Percentiles rank a stretch among this genome's conserved stretches.
Conservation (phyloP, 2,888 invertebrate species). For the Coenonympha arcania region DNA sequence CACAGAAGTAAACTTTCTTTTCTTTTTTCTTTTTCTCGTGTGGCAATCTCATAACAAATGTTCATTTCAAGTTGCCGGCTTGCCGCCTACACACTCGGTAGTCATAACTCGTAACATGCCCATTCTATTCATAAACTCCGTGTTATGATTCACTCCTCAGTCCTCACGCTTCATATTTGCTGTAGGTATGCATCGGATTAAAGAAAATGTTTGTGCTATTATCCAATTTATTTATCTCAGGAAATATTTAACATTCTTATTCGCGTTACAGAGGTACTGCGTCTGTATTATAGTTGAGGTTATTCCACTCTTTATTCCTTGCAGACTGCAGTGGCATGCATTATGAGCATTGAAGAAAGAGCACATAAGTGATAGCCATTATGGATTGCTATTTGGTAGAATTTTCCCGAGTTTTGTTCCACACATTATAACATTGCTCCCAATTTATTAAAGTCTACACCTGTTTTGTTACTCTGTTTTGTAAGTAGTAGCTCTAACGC, state of each 20-base stretch:
- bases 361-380: no score
- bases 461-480: no score
- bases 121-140: constrained; percentile 1
- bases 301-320: not conserved
- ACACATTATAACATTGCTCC: no score
- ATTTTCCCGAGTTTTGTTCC: no score
- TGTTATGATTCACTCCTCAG: constrained; percentile 4
- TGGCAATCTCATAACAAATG: not conserved
- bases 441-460: no score
- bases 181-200: constrained; percentile 1
- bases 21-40: not conserved
- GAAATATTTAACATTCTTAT: constrained; percentile 16
- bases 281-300: not conserved
- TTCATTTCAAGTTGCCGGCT: constrained; percentile 6
- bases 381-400: no score
- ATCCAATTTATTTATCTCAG: constrained; percentile 19
- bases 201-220: constrained; percentile 16
- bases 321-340: not conserved
- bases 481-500: no score
- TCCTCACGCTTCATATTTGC: constrained; percentile 12
- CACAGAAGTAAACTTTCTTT: no score
- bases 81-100: constrained; percentile 12
- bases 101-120: constrained; percentile 2
- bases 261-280: not conserved
- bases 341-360: no score